A percentile compares a stretch with the other conserved stretches of the same genome.
Conservation (phyloP, 2,797 vertebrate species). For the Sebastes umbrosus region DNA sequence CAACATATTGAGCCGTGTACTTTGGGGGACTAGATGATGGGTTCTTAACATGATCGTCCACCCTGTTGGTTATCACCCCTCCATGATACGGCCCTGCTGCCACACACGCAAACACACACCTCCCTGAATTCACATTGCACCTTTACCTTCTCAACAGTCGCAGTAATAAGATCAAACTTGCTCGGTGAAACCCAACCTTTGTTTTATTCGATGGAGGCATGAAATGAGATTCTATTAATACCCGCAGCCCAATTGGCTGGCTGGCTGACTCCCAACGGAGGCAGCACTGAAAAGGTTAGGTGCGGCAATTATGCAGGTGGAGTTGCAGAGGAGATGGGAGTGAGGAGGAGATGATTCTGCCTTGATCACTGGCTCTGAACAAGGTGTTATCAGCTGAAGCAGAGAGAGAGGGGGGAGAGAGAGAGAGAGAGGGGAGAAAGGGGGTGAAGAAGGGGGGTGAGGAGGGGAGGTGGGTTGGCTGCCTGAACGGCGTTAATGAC, state of each 20-base stretch:
- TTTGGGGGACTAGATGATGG: constrained; percentile 8
- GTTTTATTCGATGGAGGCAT: constrained; percentile 83
- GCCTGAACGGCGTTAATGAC: constrained; percentile 79
- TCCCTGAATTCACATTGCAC: constrained; percentile 40
- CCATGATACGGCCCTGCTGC: constrained; percentile 5
- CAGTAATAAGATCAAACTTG: constrained; percentile 83
- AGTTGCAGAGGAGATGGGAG: constrained; percentile 77
- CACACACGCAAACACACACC: constrained; percentile 24
- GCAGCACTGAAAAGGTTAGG: constrained; percentile 85
- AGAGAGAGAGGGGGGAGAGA: neutral
- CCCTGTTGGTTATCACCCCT: neutral
- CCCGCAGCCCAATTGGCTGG: constrained; percentile 76
- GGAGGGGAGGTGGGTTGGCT: constrained; percentile 46
- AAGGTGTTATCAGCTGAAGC: constrained; percentile 74
- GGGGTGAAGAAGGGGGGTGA: neutral
- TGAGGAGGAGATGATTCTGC: constrained; percentile 77
- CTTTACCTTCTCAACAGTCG: constrained; percentile 70
- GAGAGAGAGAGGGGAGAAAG: neutral
- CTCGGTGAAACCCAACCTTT: constrained; percentile 83
- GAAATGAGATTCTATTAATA: constrained; percentile 88
- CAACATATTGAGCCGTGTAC: neutral
- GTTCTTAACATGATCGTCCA: constrained; percentile 18
- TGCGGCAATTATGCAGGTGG: constrained; percentile 87
- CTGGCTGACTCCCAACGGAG: constrained; percentile 79
- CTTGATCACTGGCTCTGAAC: constrained; percentile 76